phyloP scores from a whole-genome alignment of 2,797 vertebrate genomes.

The Capromys pilorides region DNA sequence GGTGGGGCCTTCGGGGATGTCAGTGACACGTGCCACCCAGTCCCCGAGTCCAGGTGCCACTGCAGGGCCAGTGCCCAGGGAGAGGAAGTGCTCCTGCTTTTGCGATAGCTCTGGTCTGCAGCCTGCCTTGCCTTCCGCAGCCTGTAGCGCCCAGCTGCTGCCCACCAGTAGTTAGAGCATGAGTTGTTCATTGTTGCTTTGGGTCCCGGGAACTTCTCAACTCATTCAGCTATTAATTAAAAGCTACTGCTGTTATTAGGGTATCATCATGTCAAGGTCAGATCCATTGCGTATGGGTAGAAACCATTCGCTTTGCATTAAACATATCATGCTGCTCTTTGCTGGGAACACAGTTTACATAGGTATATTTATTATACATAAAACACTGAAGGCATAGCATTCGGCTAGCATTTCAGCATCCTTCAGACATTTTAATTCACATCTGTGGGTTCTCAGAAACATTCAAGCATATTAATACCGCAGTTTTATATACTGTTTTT shows the following conservation, averaged over 20 bases:
- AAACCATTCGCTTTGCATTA: not conserved
- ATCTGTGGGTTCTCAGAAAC: slow-evolving; percentile 27
- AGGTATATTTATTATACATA: slow-evolving; percentile 39
- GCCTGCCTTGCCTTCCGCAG: not conserved
- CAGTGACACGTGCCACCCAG: not conserved
- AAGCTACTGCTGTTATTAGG: not conserved
- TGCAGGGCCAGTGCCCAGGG: not conserved
- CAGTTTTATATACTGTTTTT: not conserved
- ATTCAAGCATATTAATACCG: not conserved
- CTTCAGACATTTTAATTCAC: not conserved
- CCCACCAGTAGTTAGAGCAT: not conserved
- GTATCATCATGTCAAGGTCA: not conserved
- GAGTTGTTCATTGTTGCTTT: not conserved
- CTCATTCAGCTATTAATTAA: not conserved
- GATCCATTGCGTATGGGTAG: not conserved
- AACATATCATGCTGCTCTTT: not conserved
- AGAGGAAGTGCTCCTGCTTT: not conserved
- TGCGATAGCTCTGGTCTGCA: not conserved
- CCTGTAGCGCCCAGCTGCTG: not conserved
- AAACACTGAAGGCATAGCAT: not conserved
- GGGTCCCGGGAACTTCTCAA: not conserved
- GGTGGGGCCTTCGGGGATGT: slow-evolving; percentile 26
- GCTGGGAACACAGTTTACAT: not conserved
- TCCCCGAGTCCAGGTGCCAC: not conserved
- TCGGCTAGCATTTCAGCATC: not conserved